These are phyloP conservation scores for Theocolax elegans DNA, from an alignment of 1,140 invertebrate species.

Conservation along the genomic window DNA sequence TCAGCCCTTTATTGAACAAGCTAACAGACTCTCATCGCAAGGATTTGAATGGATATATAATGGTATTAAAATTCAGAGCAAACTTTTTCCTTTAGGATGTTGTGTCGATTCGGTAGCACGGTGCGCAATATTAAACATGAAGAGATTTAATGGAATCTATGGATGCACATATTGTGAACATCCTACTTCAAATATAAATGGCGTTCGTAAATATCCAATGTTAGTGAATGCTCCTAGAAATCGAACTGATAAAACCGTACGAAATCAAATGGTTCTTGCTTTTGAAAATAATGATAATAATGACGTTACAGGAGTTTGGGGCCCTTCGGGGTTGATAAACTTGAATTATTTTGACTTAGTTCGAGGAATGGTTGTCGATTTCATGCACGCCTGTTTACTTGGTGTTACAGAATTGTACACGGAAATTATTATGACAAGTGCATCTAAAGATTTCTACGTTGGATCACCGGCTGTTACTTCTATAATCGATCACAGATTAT, in stretches of 20 bases:
- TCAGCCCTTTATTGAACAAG: constrained; percentile 16
- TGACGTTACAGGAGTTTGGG: constrained; percentile 32
- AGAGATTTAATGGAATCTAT: constrained; percentile 35
- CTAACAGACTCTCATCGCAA: neutral
- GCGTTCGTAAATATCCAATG: constrained; percentile 13
- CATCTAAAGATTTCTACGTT: too few species aligned
- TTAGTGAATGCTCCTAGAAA: neutral
- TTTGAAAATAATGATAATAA: neutral
- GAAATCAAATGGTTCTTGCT: constrained; percentile 26
- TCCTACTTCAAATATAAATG: constrained; percentile 23
- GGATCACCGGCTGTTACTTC: too few species aligned
- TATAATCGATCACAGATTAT: too few species aligned
- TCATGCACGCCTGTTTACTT: constrained; percentile 9
- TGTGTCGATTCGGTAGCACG: constrained; percentile 34
- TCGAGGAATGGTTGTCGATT: constrained; percentile 42
- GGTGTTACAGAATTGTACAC: constrained; percentile 24
- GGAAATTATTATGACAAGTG: constrained; percentile 3
- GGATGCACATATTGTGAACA: constrained; percentile 44
- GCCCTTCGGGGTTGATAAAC: constrained; percentile 42
- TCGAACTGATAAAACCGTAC: constrained; percentile 32
- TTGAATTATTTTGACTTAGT: constrained; percentile 37
- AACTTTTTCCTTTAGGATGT: constrained; percentile 5
- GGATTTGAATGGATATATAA: constrained; percentile 4
- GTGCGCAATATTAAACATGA: constrained; percentile 35
- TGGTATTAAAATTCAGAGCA: neutral